Evolutionary conservation across 2,797 vertebrate genomes (phyloP), one percentile per base, ranked within the genome.

Genomic region (Enteromius mattozi): DNA sequence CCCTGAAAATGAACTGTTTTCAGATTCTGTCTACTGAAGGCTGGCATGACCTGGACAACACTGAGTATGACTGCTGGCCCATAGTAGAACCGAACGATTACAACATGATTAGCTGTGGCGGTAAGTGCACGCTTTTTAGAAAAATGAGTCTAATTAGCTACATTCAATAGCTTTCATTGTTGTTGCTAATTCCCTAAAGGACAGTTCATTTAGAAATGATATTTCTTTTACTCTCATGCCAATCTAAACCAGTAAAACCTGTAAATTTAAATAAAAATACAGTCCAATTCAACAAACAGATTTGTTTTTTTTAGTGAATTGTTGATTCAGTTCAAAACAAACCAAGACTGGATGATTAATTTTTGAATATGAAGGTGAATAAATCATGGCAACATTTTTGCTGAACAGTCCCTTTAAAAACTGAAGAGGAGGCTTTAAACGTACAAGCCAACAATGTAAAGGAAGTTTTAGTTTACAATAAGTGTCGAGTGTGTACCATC

Each of bases 1-100:
- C 1, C 16, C 82, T 33, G 3, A 71, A 24, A 37, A 19, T 77
- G 1, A 72, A n/a, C 72, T 68, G 2, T 10, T 75, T 86, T 59
- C 30, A 81, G 86, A 78, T 59, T 0, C 90, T 95, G 92, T 88
- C 89, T 83, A 87, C 92, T 9, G 68, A 91, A 81, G 91, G 93
- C 86, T 96, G 92, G 94, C 95, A 95, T 89, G 95, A 95, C 89
- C 91, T 94, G 40, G 94, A 95, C 90, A 95, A 92, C 91, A 93
- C 90, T 4, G 94, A 95, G 85, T 96, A 94, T 65, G 94, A 95
- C 91, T 95, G 94, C 80, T 95, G 94, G 94, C 93, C 95, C 2
- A 93, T 93, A 88, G 76, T 88, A 63, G 92, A 91, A 63, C 95
- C 96, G 71, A 93, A 94, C 82, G 91, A 94, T 86, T 93, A 86